Evolutionary conservation across 2,888 invertebrate genomes (phyloP), one percentile per base, ranked within the genome.

Genomic region (Philaethria dido): DNA sequence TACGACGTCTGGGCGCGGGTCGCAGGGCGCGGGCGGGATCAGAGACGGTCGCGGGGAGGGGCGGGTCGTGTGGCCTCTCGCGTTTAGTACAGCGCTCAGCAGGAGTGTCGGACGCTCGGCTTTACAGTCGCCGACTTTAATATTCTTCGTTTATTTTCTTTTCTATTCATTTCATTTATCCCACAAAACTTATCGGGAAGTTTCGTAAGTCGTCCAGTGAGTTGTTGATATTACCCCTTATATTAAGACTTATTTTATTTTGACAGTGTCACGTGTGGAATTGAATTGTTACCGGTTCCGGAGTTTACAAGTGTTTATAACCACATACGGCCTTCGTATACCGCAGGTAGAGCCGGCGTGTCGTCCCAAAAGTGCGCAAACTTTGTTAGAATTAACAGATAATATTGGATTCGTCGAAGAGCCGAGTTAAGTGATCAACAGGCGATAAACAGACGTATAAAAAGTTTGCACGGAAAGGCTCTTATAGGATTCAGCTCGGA

Each of bases 91-190:
- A 90, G 86, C 90, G 92, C 89, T 92, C 92, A 92, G 90, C 89
- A 87, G 86, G 91, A 92, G 92, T 88, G 91, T 86, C 91, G 93
- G 86, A 89, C 92, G 93, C 92, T 83, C 90, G 92, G 85, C 88
- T 91, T 85, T 74, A 83, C 85, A 85, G 88, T 87, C 89, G 88
- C 85, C 89, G 83, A 88, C 85, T 89, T 92, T 90, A 77, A 86
- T 89, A 88, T 92, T 91, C 88, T 92, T 92, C 91, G 88, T 91
- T 92, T 92, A 90, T 92, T 92, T 92, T 92, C 89, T 91, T 92
- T 92, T 92, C 87, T 91, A 90, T 92, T 92, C 90, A 86, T 92
- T 92, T 92, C 83, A 89, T 92, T 92, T 89, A 82, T 84, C 84
- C 78, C 80, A 77, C 79, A 79, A 79, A 75, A 78, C 79, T 76